Percentiles rank a stretch among this genome's conserved stretches.
Conservation (phyloP, 2,797 vertebrate genomes). For the Chaunax sp. region DNA sequence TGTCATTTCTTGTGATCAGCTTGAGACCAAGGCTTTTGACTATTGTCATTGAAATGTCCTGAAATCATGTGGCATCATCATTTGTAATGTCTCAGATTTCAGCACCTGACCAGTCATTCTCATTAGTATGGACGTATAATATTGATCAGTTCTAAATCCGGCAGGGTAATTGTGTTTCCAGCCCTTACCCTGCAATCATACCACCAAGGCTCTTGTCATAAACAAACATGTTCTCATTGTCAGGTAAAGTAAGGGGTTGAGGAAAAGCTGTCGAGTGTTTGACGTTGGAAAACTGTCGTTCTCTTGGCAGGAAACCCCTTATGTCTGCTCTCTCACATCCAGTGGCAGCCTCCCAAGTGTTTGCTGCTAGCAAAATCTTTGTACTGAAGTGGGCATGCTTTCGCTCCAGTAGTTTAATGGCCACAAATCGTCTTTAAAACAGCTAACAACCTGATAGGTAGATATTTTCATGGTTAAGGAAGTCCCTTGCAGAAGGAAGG, state of each 20-base stretch:
- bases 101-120: too few species aligned
- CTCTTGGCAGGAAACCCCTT: constrained; percentile 58
- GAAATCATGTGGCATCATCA: too few species aligned
- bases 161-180: constrained; percentile 1
- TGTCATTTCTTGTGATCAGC: too few species aligned
- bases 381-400: constrained; percentile 30
- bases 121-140: too few species aligned
- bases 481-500: constrained; percentile 5
- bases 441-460: constrained; percentile 24
- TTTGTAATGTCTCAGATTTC: too few species aligned
- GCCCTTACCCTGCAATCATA: neutral
- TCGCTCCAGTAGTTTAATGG: constrained; percentile 34
- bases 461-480: constrained; percentile 45
- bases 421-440: constrained; percentile 43
- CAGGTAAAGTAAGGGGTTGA: constrained; percentile 66
- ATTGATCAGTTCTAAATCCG: too few species aligned
- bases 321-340: constrained; percentile 55
- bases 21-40: neutral
- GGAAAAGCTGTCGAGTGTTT: constrained; percentile 53
- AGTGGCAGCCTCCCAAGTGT: constrained; percentile 54
- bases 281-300: constrained; percentile 36
- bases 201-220: constrained; percentile 17
- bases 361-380: constrained; percentile 24
- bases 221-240: constrained; percentile 52
- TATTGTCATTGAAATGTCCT: too few species aligned